Evolutionary conservation across 2,113 vertebrate genomes (phyloP).

Genomic region (Opisthocomus hoazin): DNA sequence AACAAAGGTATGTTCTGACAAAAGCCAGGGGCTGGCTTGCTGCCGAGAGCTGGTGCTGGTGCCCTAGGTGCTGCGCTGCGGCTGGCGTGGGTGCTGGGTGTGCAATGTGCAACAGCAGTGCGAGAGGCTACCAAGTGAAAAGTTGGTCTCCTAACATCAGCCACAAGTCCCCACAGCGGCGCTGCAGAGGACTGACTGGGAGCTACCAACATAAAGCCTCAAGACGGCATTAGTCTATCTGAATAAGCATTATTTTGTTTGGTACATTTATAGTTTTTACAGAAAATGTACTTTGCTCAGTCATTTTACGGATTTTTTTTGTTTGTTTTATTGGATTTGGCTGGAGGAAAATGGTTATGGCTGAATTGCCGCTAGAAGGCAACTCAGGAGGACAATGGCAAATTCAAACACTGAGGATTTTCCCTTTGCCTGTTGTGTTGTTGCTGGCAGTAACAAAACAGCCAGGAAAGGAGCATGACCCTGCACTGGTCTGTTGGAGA

Average conservation of each 20-base stretch:
- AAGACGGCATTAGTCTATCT: not conserved
- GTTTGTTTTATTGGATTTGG: constrained; percentile 20
- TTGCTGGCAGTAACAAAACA: constrained; percentile 28
- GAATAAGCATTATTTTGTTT: not conserved
- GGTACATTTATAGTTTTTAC: not conserved
- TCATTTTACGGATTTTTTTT: not conserved
- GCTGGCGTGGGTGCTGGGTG: rapidly evolving
- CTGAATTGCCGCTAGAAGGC: not conserved
- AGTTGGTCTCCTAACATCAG: not conserved
- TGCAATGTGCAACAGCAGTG: rapidly evolving
- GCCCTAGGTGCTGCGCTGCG: not conserved
- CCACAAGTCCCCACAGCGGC: not conserved
- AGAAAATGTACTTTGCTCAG: constrained; percentile 28
- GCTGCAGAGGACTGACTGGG: not conserved
- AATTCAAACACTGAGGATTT: constrained; percentile 14
- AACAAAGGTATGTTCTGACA: not conserved
- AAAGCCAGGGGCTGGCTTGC: not conserved
- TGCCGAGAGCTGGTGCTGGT: not conserved
- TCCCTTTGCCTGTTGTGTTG: not conserved
- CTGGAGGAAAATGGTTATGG: not conserved
- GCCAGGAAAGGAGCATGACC: not conserved
- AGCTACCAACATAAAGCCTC: not conserved
- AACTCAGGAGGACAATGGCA: not conserved
- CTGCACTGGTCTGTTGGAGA: not conserved
- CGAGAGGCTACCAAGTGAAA: not conserved